A percentile compares a stretch with the other conserved stretches of the same genome.
phyloP scores from a whole-genome alignment of 2,888 invertebrate genomes.

The Poecilus cupreus region DNA sequence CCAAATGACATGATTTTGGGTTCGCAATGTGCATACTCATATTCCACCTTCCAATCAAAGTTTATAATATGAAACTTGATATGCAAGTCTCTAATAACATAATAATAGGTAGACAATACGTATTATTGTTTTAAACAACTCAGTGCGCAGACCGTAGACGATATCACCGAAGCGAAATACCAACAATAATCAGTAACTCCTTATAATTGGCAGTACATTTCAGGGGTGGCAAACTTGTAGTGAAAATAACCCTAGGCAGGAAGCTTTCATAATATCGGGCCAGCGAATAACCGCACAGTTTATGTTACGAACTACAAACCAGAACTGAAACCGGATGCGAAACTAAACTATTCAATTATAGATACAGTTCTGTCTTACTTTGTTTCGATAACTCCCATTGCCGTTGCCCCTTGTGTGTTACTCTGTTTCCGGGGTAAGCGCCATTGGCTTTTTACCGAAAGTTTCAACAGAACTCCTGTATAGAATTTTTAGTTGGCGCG shows the following conservation, averaged over 20 bases:
- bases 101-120: too few species aligned
- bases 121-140: slow-evolving; percentile 5
- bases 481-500: too few species aligned
- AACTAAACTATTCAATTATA: slow-evolving; percentile 33
- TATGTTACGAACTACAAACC: slow-evolving; percentile 38
- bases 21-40: too few species aligned
- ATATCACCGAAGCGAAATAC: background rate
- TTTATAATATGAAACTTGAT: too few species aligned
- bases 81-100: too few species aligned
- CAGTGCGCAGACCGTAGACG: background rate
- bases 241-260: slow-evolving; percentile 49
- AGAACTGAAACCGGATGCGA: slow-evolving; percentile 5
- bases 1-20: too few species aligned
- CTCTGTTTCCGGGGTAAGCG: background rate
- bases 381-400: slow-evolving; percentile 4
- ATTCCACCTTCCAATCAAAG: too few species aligned
- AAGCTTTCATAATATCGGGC: slow-evolving; percentile 48
- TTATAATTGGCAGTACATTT: slow-evolving; percentile 35
- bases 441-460: background rate
- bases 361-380: slow-evolving; percentile 7
- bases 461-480: background rate
- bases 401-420: background rate
- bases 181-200: slow-evolving; percentile 6
- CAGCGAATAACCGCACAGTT: slow-evolving; percentile 23
- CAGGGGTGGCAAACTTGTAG: slow-evolving; percentile 19